Evolutionary conservation across 2,113 vertebrate species (phyloP).

Genomic region (Plecturocebus donacophilus): DNA sequence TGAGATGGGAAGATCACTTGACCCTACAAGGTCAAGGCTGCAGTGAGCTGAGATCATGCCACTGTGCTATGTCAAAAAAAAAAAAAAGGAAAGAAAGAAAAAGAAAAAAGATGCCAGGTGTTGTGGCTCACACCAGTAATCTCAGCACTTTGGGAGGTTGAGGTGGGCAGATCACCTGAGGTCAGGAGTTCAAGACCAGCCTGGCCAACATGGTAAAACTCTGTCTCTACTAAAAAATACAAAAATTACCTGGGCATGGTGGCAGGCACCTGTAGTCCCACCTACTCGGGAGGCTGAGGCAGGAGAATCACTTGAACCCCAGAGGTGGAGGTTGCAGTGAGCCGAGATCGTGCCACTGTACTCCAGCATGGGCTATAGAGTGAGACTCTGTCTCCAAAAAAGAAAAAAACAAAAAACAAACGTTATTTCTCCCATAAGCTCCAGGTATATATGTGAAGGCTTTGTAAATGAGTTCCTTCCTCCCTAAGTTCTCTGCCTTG

Average conservation of each 20-base stretch:
- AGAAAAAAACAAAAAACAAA: neutral
- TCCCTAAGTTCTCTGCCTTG: neutral
- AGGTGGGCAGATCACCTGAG: neutral
- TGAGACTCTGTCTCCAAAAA: neutral
- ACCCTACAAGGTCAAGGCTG: neutral
- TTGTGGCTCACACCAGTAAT: neutral
- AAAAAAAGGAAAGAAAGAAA: no score
- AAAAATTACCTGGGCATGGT: neutral
- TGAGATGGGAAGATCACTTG: neutral
- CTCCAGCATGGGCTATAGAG: neutral
- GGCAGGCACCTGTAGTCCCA: neutral
- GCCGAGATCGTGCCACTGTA: neutral
- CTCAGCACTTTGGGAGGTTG: neutral
- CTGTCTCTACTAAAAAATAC: neutral
- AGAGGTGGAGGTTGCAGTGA: neutral
- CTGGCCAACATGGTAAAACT: neutral
- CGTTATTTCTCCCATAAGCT: neutral
- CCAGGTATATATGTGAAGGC: rapidly evolving
- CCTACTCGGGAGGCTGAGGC: neutral
- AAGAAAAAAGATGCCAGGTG: no score
- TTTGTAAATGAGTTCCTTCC: no score
- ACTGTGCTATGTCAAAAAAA: no score
- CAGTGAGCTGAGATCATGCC: neutral
- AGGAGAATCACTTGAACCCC: neutral
- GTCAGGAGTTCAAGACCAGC: neutral